Percentiles rank a stretch among this genome's conserved stretches.
Conservation (phyloP, 2,113 vertebrate genomes). For the Morone saxatilis region DNA sequence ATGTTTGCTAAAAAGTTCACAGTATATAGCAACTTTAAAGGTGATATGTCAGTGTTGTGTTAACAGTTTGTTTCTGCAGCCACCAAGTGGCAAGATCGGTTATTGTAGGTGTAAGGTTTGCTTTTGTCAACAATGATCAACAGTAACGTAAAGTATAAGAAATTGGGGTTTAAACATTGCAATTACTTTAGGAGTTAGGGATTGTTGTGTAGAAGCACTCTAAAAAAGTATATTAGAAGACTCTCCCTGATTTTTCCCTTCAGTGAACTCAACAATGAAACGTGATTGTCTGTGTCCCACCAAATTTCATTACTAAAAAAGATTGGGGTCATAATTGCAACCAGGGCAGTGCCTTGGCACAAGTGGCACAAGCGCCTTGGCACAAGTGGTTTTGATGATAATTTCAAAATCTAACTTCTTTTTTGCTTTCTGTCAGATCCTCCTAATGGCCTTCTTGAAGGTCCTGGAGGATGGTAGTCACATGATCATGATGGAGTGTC, state of each 20-base stretch:
- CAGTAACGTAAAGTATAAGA: background rate
- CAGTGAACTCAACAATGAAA: background rate
- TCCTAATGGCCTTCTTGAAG: constrained; percentile 95
- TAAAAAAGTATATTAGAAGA: too few species aligned
- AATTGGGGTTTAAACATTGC: background rate
- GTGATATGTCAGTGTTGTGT: too few species aligned
- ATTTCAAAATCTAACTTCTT: background rate
- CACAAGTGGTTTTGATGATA: background rate
- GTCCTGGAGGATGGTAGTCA: constrained; percentile 98
- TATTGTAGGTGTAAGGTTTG: background rate
- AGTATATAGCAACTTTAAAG: too few species aligned
- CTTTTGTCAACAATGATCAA: background rate
- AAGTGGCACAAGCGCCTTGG: background rate
- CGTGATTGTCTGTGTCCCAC: background rate
- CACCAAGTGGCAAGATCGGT: background rate
- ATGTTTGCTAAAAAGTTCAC: background rate
- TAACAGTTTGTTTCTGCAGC: background rate
- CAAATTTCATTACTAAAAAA: background rate
- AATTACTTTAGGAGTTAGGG: background rate
- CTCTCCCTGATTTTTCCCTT: background rate
- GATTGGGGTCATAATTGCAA: background rate
- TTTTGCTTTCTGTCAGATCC: constrained; percentile 85
- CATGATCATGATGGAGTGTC: constrained; percentile 99
- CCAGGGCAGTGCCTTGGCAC: background rate
- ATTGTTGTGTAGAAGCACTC: background rate